phyloP scores from a whole-genome alignment of 2,113 vertebrate species.

The Anser brachyrhynchus region DNA sequence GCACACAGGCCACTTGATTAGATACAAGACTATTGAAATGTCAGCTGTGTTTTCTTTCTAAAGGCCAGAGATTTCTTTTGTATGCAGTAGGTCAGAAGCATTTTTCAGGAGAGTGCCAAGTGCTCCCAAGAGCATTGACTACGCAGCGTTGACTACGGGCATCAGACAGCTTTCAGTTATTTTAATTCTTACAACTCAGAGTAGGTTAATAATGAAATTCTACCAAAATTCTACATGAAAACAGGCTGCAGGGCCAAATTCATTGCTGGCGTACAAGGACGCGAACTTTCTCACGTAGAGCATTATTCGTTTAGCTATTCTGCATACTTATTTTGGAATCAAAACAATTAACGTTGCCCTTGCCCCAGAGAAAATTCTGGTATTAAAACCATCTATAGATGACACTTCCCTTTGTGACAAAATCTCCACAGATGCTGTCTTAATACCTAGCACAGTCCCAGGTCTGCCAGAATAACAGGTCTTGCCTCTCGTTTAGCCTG shows the following conservation, averaged over 20 bases:
- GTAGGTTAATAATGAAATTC: slow-evolving; percentile 11
- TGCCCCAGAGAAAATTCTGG: not conserved
- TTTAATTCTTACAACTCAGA: not conserved
- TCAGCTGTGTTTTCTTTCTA: slow-evolving; percentile 51
- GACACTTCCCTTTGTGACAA: not conserved
- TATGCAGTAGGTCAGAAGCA: slow-evolving; percentile 16
- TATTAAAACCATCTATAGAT: not conserved
- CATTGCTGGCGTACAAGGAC: not conserved
- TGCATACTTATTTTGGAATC: not conserved
- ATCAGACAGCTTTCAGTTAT: not conserved
- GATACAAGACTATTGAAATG: slow-evolving; percentile 43
- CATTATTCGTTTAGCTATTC: not conserved
- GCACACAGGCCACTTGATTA: slow-evolving; percentile 33
- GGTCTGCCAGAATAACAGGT: not conserved
- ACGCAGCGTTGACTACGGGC: not conserved
- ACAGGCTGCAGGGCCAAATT: not conserved
- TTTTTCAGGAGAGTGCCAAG: slow-evolving; percentile 39
- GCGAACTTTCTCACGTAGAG: not conserved
- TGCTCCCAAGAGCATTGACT: not conserved
- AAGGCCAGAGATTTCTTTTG: slow-evolving; percentile 49
- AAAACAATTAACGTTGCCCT: not conserved
- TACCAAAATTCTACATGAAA: slow-evolving; percentile 11
- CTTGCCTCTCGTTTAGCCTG: not conserved
- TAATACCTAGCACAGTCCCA: not conserved
- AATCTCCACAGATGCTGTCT: not conserved